Percentiles rank a stretch among this genome's conserved stretches.
Conservation (phyloP, 2,113 vertebrate species). For the Myxocyprinus asiaticus region DNA sequence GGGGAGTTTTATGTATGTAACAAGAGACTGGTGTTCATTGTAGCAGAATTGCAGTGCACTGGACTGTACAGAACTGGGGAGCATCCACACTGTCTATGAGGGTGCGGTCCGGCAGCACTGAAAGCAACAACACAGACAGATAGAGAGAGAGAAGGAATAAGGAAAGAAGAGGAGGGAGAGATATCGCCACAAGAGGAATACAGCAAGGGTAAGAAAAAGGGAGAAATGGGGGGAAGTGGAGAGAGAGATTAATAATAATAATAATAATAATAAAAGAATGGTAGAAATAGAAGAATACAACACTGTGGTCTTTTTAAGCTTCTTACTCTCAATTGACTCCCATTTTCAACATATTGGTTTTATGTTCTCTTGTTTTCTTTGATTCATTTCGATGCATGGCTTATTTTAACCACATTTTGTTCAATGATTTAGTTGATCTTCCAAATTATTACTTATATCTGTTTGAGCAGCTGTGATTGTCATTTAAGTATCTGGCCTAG, state of each 20-base stretch:
- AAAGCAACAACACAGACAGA: conserved; percentile 67
- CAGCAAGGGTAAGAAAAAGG: conserved; percentile 72
- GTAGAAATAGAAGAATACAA: conserved; percentile 51
- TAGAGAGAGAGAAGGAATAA: conserved; percentile 55
- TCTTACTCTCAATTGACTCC: conserved; percentile 43
- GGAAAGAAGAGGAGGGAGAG: conserved; percentile 58
- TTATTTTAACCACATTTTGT: background rate
- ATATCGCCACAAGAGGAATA: conserved; percentile 73
- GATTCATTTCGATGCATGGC: background rate
- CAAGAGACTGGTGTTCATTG: conserved; percentile 67
- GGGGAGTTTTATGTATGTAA: conserved; percentile 63
- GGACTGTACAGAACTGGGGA: conserved; percentile 72
- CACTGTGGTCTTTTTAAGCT: conserved; percentile 44
- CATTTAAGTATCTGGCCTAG: conserved; percentile 56
- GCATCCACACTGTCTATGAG: conserved; percentile 75
- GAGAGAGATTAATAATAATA: conserved; percentile 53
- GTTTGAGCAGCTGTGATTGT: conserved; percentile 22
- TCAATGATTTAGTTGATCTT: background rate
- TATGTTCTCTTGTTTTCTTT: background rate
- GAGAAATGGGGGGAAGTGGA: conserved; percentile 40
- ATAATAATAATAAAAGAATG: too few species aligned
- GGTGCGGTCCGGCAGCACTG: conserved; percentile 76
- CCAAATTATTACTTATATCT: background rate
- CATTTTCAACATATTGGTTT: background rate
- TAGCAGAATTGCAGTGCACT: conserved; percentile 75